Evolutionary conservation across 1,140 invertebrate species (phyloP).

Genomic region (Aphelenchoides avenae): DNA sequence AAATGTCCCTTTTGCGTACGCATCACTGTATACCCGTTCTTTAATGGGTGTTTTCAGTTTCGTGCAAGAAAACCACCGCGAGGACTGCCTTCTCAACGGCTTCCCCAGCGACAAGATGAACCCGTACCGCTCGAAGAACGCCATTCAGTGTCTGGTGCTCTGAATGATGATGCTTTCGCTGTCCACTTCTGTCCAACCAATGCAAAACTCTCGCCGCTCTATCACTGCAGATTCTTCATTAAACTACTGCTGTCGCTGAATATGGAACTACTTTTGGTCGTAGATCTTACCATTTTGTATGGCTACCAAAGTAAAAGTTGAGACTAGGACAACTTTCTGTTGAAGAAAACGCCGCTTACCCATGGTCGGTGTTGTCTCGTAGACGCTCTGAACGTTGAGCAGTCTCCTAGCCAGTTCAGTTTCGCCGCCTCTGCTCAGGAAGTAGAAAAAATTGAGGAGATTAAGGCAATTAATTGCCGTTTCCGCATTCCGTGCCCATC

Average conservation of each 20-base stretch:
- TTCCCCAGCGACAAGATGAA: constrained; percentile 55
- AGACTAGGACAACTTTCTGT: no score
- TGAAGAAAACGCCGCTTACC: no score
- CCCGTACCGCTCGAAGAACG: constrained; percentile 53
- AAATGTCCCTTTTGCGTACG: neutral
- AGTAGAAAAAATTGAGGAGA: constrained; percentile 13
- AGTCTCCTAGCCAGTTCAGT: constrained; percentile 4
- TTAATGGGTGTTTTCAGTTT: constrained; percentile 30
- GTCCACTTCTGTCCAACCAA: no score
- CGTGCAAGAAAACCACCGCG: constrained; percentile 35
- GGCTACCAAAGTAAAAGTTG: no score
- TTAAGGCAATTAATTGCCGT: constrained; percentile 1
- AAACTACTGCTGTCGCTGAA: no score
- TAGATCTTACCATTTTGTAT: no score
- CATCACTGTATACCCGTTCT: neutral
- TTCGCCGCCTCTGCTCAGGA: constrained; percentile 6
- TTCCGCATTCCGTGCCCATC: constrained; percentile 3
- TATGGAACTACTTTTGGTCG: no score
- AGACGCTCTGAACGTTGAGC: constrained; percentile 1
- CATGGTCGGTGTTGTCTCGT: neutral
- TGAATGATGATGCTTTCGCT: no score
- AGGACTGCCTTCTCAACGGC: constrained; percentile 50
- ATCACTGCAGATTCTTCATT: no score
- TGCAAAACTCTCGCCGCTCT: no score
- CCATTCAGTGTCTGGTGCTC: constrained; percentile 46